These are phyloP conservation scores for Epizoanthus illoricatus DNA, from an alignment of 92 coral and sea anemone species.

Conservation along the genomic window DNA sequence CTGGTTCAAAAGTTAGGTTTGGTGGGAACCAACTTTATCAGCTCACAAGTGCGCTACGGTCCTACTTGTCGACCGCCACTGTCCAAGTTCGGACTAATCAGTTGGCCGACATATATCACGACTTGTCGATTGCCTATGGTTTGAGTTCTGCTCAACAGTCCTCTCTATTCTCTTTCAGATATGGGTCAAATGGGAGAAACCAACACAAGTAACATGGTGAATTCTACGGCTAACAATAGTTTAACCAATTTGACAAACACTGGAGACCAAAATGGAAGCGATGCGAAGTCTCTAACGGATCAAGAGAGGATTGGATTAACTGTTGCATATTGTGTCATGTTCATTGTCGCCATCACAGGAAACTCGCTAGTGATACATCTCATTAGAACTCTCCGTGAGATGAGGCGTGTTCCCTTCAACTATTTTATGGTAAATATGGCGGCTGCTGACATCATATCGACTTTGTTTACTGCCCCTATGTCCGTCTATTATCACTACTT, in stretches of 20 bases:
- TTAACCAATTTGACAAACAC: neutral
- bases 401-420: conserved; percentile 33
- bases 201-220: neutral
- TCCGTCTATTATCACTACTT: neutral
- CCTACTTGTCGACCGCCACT: too few relatives aligned
- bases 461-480: conserved; percentile 11
- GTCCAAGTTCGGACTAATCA: too few relatives aligned
- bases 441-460: conserved; percentile 25
- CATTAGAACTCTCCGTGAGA: conserved; percentile 17
- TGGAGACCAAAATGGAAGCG: neutral
- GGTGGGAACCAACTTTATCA: too few relatives aligned
- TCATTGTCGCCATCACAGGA: conserved; percentile 6
- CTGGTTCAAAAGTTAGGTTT: too few relatives aligned
- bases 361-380: conserved; percentile 17
- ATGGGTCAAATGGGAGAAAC: neutral
- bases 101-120: too few relatives aligned
- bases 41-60: too few relatives aligned
- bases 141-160: too few relatives aligned
- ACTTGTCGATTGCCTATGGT: too few relatives aligned
- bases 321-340: neutral
- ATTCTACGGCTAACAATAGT: neutral
- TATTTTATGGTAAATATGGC: conserved; percentile 37
- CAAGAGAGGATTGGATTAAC: conserved; percentile 7
- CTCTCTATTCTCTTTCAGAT: neutral
- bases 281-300: neutral